Percentiles rank a stretch among this genome's conserved stretches.
Conservation (phyloP, 2,113 vertebrate species). For the Notothenia coriiceps region DNA sequence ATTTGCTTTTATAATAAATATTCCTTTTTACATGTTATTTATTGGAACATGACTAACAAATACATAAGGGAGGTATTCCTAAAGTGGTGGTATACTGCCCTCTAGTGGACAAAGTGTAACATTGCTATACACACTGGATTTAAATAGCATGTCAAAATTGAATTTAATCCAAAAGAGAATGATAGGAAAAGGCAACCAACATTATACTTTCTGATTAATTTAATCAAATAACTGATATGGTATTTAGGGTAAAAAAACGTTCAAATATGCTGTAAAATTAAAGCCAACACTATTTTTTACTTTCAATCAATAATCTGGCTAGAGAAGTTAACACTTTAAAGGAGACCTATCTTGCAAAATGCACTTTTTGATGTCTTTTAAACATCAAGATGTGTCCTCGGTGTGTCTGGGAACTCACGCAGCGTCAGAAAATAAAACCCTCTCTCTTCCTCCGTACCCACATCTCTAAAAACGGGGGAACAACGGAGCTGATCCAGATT, state of each 20-base stretch:
- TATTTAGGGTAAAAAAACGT: neutral
- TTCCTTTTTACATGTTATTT: neutral
- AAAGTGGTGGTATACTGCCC: slow-evolving; percentile 28
- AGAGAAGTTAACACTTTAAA: too few relatives aligned
- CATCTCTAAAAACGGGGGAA: too few relatives aligned
- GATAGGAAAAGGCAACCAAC: neutral
- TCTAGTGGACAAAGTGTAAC: slow-evolving; percentile 49
- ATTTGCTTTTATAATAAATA: neutral
- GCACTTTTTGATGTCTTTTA: too few relatives aligned
- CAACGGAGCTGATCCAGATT: too few relatives aligned
- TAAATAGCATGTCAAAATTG: neutral
- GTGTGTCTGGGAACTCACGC: too few relatives aligned
- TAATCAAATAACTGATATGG: neutral
- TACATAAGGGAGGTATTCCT: too few relatives aligned
- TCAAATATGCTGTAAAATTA: neutral
- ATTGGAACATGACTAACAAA: neutral
- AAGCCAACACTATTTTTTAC: too few relatives aligned
- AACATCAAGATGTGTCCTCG: too few relatives aligned
- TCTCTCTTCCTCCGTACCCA: too few relatives aligned
- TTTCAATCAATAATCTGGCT: too few relatives aligned
- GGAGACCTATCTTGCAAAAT: too few relatives aligned
- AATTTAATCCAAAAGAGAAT: neutral
- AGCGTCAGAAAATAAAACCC: too few relatives aligned
- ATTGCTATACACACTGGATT: neutral
- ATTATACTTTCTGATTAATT: neutral